phyloP scores from a whole-genome alignment of 1,140 invertebrate genomes.

The Macrobrachium rosenbergii region DNA sequence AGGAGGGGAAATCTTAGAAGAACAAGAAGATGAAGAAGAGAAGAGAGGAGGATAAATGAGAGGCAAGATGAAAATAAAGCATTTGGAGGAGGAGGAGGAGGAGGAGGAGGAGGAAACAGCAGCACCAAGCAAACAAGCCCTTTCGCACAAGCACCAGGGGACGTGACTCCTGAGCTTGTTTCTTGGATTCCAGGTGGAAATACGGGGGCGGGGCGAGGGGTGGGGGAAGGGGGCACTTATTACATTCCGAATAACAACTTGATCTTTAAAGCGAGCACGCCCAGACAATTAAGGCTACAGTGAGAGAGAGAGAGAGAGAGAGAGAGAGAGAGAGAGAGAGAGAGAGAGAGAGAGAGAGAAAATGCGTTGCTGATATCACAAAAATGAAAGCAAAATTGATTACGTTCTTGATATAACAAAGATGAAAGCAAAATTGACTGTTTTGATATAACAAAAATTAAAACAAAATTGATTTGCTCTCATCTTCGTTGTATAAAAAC shows the following conservation, averaged over 20 bases:
- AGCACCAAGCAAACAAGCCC: too few relatives aligned
- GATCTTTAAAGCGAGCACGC: background rate
- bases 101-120: too few relatives aligned
- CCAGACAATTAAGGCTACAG: background rate
- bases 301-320: slow-evolving; percentile 1
- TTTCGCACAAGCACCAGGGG: too few relatives aligned
- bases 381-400: background rate
- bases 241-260: background rate
- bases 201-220: background rate
- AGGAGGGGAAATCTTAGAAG: too few relatives aligned
- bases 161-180: too few relatives aligned
- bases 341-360: slow-evolving; percentile 35
- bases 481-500: too few relatives aligned
- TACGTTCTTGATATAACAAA: too few relatives aligned
- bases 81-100: too few relatives aligned
- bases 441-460: too few relatives aligned
- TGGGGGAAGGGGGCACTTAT: background rate
- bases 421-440: too few relatives aligned
- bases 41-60: background rate
- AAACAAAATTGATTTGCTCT: too few relatives aligned
- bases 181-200: too few relatives aligned
- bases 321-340: slow-evolving; percentile 39
- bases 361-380: background rate
- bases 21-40: background rate
- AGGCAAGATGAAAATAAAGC: background rate